Percentiles rank a stretch among this genome's conserved stretches.
Evolutionary conservation across 2,888 invertebrate species (phyloP).

Genomic region (Isoperla grammatica): DNA sequence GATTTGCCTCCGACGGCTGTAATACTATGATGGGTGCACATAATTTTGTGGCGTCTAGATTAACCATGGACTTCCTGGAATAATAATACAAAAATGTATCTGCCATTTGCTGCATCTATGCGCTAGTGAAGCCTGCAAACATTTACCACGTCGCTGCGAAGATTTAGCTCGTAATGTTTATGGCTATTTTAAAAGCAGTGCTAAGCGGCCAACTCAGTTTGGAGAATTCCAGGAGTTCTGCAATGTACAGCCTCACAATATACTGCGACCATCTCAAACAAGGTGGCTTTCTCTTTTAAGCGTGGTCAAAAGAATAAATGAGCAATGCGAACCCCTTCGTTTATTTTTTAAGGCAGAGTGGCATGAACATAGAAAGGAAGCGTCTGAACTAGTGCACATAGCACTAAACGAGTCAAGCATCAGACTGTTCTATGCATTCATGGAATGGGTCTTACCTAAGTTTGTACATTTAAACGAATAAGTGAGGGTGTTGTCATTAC

Average conservation of each 20-base stretch:
- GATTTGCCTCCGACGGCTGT: constrained; percentile 39
- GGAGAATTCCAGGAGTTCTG: neutral
- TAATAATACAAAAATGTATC: no score
- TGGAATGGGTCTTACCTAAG: constrained; percentile 4
- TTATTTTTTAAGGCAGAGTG: constrained; percentile 3
- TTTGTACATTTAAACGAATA: no score
- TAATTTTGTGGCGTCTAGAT: constrained; percentile 36
- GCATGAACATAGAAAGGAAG: neutral
- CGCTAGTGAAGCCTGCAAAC: neutral
- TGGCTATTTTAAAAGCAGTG: neutral
- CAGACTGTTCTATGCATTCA: neutral
- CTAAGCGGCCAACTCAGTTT: neutral
- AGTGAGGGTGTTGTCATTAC: neutral
- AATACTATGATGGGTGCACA: constrained; percentile 34
- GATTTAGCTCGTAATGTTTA: neutral
- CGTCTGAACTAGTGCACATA: neutral
- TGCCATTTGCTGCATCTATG: no score
- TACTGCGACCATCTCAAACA: constrained; percentile 8
- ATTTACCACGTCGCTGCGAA: no score
- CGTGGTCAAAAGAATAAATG: constrained; percentile 2
- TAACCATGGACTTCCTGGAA: constrained; percentile 22
- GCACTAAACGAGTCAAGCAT: neutral
- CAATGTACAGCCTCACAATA: neutral
- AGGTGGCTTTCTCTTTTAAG: constrained; percentile 11
- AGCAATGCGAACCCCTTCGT: neutral